phyloP scores from a whole-genome alignment of 1,140 invertebrate species.

The Berghia stephanieae region DNA sequence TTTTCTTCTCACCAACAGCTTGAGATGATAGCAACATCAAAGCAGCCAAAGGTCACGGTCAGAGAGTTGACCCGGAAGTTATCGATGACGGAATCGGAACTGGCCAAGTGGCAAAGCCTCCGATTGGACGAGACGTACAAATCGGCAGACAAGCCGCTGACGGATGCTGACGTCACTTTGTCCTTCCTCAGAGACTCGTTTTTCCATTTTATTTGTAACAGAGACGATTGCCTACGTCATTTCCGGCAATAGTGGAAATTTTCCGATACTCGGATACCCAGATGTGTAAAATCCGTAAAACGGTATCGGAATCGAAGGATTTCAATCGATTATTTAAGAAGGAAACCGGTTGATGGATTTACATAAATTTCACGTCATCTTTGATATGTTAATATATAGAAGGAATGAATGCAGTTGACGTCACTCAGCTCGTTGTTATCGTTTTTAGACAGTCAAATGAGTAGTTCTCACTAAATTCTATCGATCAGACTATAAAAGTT shows the following conservation, averaged over 20 bases:
- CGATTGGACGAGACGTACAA: conserved; percentile 50
- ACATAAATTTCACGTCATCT: no score
- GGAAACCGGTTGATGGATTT: no score
- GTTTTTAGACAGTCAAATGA: no score
- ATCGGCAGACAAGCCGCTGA: conserved; percentile 47
- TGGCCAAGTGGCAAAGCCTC: conserved; percentile 57
- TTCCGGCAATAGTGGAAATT: conserved; percentile 55
- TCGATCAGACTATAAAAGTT: no score
- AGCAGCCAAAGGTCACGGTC: conserved; percentile 36
- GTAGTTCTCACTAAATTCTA: no score
- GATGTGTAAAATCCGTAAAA: conserved; percentile 46
- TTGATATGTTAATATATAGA: no score
- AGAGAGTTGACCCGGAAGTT: conserved; percentile 50
- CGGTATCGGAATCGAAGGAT: no score
- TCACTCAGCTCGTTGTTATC: no score
- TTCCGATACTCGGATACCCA: conserved; percentile 53
- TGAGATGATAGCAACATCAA: conserved; percentile 38
- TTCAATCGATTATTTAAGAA: no score
- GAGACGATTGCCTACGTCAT: conserved; percentile 47
- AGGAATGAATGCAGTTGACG: no score
- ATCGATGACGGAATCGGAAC: conserved; percentile 46
- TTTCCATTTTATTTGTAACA: conserved; percentile 51
- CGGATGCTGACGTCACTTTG: conserved; percentile 50
- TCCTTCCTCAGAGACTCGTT: conserved; percentile 56
- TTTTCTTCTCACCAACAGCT: conserved; percentile 38